A percentile compares a stretch with the other conserved stretches of the same genome.
These are phyloP conservation scores for Nylanderia fulva DNA, from an alignment of 1,140 invertebrate genomes.

Conservation along the genomic window DNA sequence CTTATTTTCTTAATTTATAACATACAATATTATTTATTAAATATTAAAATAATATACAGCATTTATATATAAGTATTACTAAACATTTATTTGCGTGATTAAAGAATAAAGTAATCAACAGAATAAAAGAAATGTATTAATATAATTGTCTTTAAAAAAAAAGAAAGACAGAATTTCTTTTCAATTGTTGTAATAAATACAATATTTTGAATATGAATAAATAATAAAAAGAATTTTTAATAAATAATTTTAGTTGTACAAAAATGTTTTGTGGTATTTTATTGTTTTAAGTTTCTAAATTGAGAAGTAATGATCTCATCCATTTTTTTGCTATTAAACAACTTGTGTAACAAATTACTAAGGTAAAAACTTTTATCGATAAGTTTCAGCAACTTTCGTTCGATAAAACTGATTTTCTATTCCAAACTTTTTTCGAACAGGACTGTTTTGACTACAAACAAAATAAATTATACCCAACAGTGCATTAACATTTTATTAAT, in stretches of 20 bases:
- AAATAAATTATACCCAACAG: slow-evolving; percentile 21
- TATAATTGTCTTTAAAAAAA: too few relatives aligned
- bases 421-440: not conserved
- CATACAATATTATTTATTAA: too few relatives aligned
- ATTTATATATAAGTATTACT: too few relatives aligned
- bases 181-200: not conserved
- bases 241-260: not conserved
- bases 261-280: not conserved
- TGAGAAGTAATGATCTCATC: not conserved
- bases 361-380: slow-evolving; percentile 38
- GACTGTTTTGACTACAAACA: slow-evolving; percentile 6
- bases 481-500: slow-evolving; percentile 23
- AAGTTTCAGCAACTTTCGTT: slow-evolving; percentile 25
- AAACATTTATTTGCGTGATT: too few relatives aligned
- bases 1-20: too few relatives aligned
- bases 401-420: slow-evolving; percentile 20
- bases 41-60: too few relatives aligned
- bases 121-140: too few relatives aligned
- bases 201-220: not conserved
- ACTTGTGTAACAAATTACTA: slow-evolving; percentile 26
- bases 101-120: too few relatives aligned
- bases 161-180: not conserved
- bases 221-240: not conserved
- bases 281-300: not conserved
- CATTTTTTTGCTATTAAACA: not conserved